A percentile compares a stretch with the other conserved stretches of the same genome.
These are phyloP conservation scores for Epinephelus moara DNA, from an alignment of 2,113 vertebrate genomes.

Conservation along the genomic window DNA sequence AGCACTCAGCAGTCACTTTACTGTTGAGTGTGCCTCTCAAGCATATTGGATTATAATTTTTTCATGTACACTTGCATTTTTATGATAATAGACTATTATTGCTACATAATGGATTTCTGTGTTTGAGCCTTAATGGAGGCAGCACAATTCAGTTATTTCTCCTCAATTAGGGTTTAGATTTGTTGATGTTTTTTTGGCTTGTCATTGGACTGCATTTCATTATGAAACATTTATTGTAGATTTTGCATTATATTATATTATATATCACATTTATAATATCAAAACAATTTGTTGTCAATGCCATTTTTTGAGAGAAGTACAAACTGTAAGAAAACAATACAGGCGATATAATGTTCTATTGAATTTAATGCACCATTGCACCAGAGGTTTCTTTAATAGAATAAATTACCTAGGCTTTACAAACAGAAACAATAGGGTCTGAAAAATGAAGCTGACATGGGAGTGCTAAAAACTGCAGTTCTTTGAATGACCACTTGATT, in stretches of 20 bases:
- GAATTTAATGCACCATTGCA: neutral
- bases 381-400: neutral
- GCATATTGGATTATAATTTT: conserved; percentile 47
- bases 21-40: conserved; percentile 38
- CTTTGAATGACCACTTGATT: no score
- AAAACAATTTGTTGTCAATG: neutral
- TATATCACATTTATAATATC: no score
- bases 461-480: no score
- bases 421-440: neutral
- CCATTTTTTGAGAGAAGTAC: neutral
- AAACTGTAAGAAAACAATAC: neutral
- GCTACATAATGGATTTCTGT: conserved; percentile 36
- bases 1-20: conserved; percentile 52
- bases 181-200: neutral
- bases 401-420: neutral
- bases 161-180: neutral
- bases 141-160: neutral
- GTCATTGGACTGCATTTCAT: neutral
- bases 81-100: conserved; percentile 44
- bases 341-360: neutral
- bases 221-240: neutral
- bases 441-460: no score
- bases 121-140: conserved; percentile 21
- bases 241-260: neutral
- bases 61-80: conserved; percentile 55